These are phyloP conservation scores for Clamator glandarius DNA, from an alignment of 2,797 vertebrate species.

Conservation along the genomic window DNA sequence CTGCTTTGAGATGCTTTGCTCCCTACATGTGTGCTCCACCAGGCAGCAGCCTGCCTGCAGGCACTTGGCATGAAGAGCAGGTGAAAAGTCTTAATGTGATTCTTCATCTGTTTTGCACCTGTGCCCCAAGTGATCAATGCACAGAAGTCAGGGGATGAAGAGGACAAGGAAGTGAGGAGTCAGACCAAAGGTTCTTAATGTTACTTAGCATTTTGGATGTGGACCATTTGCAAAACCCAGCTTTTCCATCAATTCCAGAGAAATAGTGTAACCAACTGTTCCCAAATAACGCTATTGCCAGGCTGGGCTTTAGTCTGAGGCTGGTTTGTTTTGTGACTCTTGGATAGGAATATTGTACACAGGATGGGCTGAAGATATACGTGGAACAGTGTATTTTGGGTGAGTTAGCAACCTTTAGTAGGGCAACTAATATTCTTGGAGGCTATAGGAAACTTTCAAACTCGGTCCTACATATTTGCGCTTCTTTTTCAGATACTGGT, in stretches of 20 bases:
- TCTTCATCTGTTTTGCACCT: neutral
- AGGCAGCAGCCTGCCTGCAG: neutral
- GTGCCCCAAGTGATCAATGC: neutral
- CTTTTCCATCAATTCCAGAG: neutral
- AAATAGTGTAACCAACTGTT: neutral
- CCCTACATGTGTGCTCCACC: rapidly evolving
- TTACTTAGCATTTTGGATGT: neutral
- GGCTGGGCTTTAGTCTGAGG: neutral
- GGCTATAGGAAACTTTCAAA: neutral
- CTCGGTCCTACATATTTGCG: rapidly evolving
- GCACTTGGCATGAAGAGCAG: neutral
- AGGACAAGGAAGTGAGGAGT: neutral
- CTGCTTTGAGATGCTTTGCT: neutral
- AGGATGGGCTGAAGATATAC: rapidly evolving
- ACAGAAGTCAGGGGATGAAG: neutral
- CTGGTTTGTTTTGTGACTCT: neutral
- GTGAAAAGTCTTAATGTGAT: neutral
- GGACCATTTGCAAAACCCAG: neutral
- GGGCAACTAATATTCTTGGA: neutral
- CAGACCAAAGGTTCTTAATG: neutral
- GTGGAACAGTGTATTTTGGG: neutral
- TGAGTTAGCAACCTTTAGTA: neutral
- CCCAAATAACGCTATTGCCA: neutral
- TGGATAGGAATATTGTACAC: neutral
- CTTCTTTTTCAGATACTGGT: neutral